phyloP scores from a whole-genome alignment of 2,113 vertebrate species.

The Tinamus guttatus region DNA sequence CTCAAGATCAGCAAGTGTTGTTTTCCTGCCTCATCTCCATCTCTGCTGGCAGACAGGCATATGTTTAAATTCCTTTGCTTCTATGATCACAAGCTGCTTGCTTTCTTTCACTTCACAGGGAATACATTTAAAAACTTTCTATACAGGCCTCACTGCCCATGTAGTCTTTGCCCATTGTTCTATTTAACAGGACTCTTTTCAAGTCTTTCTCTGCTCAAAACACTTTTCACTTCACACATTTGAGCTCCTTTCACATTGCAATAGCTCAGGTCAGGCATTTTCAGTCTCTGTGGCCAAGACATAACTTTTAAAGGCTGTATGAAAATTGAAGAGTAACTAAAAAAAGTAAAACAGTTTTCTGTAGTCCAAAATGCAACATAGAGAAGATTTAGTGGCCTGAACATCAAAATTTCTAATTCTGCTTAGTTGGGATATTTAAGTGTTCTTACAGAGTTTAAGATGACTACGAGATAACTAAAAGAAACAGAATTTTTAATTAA shows the following conservation, averaged over 20 bases:
- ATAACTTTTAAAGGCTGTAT: not conserved
- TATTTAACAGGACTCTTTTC: not conserved
- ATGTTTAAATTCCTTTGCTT: not conserved
- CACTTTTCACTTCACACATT: not conserved
- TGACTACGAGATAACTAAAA: not conserved
- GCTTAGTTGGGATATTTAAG: not conserved
- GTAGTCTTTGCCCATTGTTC: not conserved
- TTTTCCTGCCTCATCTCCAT: not conserved
- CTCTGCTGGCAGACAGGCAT: not conserved
- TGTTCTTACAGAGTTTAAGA: not conserved
- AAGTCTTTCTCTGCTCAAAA: not conserved
- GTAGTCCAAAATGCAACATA: not conserved
- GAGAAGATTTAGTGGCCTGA: not conserved
- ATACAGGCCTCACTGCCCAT: not conserved
- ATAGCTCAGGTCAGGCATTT: not conserved
- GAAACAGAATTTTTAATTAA: not conserved
- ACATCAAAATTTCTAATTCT: not conserved
- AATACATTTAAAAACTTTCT: not conserved
- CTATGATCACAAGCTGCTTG: not conserved
- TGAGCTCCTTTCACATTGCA: not conserved
- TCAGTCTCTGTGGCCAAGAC: not conserved
- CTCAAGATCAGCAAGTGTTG: not conserved
- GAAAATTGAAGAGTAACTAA: not conserved
- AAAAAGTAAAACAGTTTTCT: not conserved
- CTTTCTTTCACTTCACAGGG: not conserved